Evolutionary conservation across 2,797 vertebrate species (phyloP).

Genomic region (Mycteria americana): DNA sequence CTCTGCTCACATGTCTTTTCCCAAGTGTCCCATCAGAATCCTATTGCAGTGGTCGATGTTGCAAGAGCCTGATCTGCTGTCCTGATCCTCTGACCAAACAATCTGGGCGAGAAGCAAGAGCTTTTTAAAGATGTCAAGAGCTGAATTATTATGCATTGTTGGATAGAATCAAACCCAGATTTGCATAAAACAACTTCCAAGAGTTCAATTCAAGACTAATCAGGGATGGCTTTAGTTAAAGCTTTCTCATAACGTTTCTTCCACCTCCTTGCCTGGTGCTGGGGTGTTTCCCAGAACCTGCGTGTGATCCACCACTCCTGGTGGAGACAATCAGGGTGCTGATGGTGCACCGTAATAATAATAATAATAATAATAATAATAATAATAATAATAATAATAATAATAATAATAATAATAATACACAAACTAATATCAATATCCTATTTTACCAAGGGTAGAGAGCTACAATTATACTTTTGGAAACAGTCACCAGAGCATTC

Average conservation of each 20-base stretch:
- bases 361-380: too few species aligned
- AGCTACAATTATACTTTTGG: not conserved
- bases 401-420: too few species aligned
- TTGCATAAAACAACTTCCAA: not conserved
- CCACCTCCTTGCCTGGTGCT: not conserved
- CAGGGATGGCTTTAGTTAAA: not conserved
- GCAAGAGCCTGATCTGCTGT: not conserved
- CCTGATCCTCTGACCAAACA: not conserved
- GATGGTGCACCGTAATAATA: not conserved
- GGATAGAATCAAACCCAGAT: not conserved
- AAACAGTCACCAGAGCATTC: not conserved
- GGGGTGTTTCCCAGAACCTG: not conserved
- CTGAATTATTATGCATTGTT: not conserved
- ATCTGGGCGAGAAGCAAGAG: not conserved
- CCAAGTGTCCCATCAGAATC: not conserved
- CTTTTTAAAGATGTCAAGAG: not conserved
- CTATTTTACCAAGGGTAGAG: not conserved
- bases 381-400: not conserved
- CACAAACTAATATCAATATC: not conserved
- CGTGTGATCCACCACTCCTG: not conserved
- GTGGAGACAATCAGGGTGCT: not conserved
- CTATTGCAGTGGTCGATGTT: accelerated
- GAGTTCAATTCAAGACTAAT: not conserved
- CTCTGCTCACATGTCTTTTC: not conserved
- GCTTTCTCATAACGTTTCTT: not conserved